Percentiles rank a stretch among this genome's conserved stretches.
Conservation (phyloP, 2,113 vertebrate genomes). For the Syrrhaptes paradoxus region DNA sequence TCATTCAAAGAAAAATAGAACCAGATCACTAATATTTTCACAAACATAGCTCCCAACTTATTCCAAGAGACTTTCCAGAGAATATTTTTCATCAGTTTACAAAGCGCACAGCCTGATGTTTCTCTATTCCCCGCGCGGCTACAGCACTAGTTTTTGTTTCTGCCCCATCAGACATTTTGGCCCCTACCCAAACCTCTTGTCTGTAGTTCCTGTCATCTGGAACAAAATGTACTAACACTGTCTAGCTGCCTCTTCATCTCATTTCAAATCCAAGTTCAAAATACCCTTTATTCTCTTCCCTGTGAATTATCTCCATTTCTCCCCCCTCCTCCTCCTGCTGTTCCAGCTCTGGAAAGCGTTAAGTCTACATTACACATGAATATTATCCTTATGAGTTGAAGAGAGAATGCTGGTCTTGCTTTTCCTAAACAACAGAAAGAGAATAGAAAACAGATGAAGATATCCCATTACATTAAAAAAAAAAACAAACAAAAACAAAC, state of each 20-base stretch:
- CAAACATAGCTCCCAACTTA: neutral
- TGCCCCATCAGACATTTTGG: constrained; percentile 18
- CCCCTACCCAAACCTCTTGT: constrained; percentile 9
- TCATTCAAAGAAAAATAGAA: neutral
- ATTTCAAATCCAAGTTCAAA: neutral
- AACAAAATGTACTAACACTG: neutral
- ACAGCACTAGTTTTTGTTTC: neutral
- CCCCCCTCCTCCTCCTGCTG: neutral
- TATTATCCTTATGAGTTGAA: neutral
- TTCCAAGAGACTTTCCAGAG: neutral
- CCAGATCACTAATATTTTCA: neutral
- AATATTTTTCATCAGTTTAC: neutral
- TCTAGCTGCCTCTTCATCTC: constrained; percentile 23
- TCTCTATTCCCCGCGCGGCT: neutral
- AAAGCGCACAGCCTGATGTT: neutral
- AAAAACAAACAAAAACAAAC: neutral
- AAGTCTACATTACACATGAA: neutral
- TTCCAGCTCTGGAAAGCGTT: constrained; percentile 1
- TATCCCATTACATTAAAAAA: neutral
- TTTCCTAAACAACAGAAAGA: constrained; percentile 1
- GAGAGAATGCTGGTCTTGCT: neutral
- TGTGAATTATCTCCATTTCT: neutral
- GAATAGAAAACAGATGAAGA: constrained; percentile 39
- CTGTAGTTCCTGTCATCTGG: constrained; percentile 9
- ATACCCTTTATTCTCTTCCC: neutral